phyloP scores from a whole-genome alignment of 2,888 invertebrate genomes.

The Rhamnusium bicolor region DNA sequence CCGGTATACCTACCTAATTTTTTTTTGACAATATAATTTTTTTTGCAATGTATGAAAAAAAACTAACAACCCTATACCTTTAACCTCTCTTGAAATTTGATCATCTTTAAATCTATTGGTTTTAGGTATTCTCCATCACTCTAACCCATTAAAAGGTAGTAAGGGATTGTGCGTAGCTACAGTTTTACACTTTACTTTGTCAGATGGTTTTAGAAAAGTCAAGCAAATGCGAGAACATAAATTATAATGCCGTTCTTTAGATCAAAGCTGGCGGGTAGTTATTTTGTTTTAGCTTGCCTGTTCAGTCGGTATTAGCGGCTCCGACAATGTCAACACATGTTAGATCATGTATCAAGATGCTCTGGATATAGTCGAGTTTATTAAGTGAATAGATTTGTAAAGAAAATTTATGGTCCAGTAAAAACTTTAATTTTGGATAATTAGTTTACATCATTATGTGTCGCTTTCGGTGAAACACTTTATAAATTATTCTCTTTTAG shows the following conservation, averaged over 20 bases:
- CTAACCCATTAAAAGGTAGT: not conserved
- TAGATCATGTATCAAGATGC: constrained; percentile 57
- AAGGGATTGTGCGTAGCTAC: not conserved
- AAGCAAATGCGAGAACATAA: constrained; percentile 53
- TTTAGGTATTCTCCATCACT: too few relatives aligned
- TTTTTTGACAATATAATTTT: too few relatives aligned
- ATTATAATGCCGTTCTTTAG: constrained; percentile 53
- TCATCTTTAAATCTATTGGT: too few relatives aligned
- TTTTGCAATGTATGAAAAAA: too few relatives aligned
- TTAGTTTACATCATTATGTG: constrained; percentile 55
- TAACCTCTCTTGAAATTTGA: too few relatives aligned
- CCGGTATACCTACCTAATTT: too few relatives aligned
- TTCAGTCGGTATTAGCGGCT: constrained; percentile 45
- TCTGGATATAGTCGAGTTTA: constrained; percentile 55
- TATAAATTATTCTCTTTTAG: constrained; percentile 41
- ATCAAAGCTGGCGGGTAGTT: constrained; percentile 58
- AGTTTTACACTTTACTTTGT: constrained; percentile 4
- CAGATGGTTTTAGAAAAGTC: constrained; percentile 26
- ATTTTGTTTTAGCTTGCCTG: constrained; percentile 49
- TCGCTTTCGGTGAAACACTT: constrained; percentile 40
- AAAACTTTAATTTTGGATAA: constrained; percentile 61
- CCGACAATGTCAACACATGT: constrained; percentile 58
- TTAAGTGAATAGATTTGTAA: constrained; percentile 67
- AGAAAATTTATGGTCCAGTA: constrained; percentile 67
- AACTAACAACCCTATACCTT: too few relatives aligned